These are phyloP conservation scores for Syngnathus floridae DNA, from an alignment of 2,113 vertebrate genomes.

Conservation along the genomic window DNA sequence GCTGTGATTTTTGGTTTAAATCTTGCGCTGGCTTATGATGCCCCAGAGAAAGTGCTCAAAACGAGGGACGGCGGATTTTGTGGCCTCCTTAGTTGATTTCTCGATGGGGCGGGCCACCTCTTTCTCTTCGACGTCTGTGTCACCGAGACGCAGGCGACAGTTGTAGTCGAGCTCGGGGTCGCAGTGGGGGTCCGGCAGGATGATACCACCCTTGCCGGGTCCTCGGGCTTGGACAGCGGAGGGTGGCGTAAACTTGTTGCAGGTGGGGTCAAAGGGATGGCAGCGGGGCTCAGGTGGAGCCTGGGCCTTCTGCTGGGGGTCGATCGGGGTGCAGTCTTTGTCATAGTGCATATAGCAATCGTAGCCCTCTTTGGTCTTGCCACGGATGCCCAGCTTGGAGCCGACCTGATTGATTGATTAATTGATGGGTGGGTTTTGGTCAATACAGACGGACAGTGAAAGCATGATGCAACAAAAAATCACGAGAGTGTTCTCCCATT, in stretches of 20 bases:
- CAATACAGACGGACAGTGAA: slow-evolving; percentile 41
- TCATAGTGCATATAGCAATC: slow-evolving; percentile 74
- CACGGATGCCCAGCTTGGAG: slow-evolving; percentile 59
- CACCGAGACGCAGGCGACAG: slow-evolving; percentile 64
- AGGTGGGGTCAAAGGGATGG: slow-evolving; percentile 70
- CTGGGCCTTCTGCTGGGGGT: slow-evolving; percentile 22
- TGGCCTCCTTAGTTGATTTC: slow-evolving; percentile 4
- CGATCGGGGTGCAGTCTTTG: slow-evolving; percentile 66
- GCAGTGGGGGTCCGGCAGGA: slow-evolving; percentile 70
- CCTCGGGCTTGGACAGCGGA: slow-evolving; percentile 12
- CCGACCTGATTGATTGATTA: slow-evolving; percentile 51
- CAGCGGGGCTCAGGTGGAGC: slow-evolving; percentile 54
- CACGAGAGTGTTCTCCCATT: slow-evolving; percentile 21
- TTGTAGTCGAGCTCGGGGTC: slow-evolving; percentile 73
- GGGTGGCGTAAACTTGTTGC: slow-evolving; percentile 50
- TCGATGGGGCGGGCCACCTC: slow-evolving; percentile 21
- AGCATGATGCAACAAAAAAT: slow-evolving; percentile 46
- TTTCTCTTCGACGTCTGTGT: slow-evolving; percentile 23
- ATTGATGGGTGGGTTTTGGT: slow-evolving; percentile 35
- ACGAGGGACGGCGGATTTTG: slow-evolving; percentile 23
- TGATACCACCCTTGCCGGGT: slow-evolving; percentile 42
- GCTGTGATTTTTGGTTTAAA: slow-evolving; percentile 8
- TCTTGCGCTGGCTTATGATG: slow-evolving; percentile 52
- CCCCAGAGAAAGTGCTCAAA: slow-evolving; percentile 67
- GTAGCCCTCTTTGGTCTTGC: slow-evolving; percentile 72